phyloP scores from a whole-genome alignment of 1,140 invertebrate species.

The Drosophila tropicalis region DNA sequence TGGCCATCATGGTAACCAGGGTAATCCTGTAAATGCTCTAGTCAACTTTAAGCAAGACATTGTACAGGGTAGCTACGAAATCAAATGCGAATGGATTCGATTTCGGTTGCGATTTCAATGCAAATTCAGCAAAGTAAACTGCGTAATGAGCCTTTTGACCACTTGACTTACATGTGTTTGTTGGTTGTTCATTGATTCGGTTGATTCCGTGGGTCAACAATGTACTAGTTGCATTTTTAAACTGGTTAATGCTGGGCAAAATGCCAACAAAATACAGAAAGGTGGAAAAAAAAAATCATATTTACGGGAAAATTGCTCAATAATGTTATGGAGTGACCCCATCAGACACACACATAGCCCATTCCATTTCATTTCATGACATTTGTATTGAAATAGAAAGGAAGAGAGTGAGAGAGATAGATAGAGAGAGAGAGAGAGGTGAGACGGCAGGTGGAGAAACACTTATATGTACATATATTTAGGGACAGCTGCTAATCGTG shows the following conservation, averaged over 20 bases:
- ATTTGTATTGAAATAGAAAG: not conserved
- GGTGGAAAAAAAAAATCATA: not conserved
- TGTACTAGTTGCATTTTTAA: constrained; percentile 28
- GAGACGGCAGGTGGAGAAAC: not conserved
- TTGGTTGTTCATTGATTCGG: constrained; percentile 29
- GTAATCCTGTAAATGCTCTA: too few relatives aligned
- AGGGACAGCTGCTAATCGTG: constrained; percentile 13
- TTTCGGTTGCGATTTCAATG: constrained; percentile 59
- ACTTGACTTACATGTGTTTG: constrained; percentile 72
- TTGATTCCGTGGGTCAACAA: constrained; percentile 58
- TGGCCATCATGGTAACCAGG: too few relatives aligned
- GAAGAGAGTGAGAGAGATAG: not conserved
- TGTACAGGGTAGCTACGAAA: not conserved
- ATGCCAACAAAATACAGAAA: constrained; percentile 11
- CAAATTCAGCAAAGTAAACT: constrained; percentile 37
- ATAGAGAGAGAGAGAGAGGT: not conserved
- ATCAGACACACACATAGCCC: constrained; percentile 1
- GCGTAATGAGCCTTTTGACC: constrained; percentile 71
- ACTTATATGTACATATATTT: not conserved
- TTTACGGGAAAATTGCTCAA: constrained; percentile 4
- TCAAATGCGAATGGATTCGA: not conserved
- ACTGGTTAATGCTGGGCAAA: constrained; percentile 1
- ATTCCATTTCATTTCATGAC: constrained; percentile 12
- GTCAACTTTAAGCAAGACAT: too few relatives aligned
- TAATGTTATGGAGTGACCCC: constrained; percentile 3